Percentiles rank a stretch among this genome's conserved stretches.
These are phyloP conservation scores for Ibidorhyncha struthersii DNA, from an alignment of 2,113 vertebrate genomes.

Conservation along the genomic window DNA sequence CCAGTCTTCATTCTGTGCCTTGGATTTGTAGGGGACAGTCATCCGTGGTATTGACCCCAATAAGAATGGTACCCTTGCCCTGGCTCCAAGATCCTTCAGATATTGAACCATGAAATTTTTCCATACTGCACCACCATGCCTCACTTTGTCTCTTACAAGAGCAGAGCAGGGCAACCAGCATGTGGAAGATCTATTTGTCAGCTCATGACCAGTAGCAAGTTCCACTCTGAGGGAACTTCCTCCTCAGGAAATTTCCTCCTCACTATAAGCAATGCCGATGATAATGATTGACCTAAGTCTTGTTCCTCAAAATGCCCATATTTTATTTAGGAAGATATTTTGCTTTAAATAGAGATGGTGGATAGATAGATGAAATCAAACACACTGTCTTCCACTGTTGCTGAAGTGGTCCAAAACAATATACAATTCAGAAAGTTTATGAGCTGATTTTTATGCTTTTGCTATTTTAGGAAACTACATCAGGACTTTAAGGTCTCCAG, in stretches of 20 bases:
- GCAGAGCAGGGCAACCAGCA: not conserved
- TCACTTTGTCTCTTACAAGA: not conserved
- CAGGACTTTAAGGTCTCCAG: slow-evolving; percentile 81
- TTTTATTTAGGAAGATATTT: not conserved
- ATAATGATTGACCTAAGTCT: not conserved
- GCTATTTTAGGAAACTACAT: slow-evolving; percentile 82
- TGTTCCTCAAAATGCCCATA: not conserved
- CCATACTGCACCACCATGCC: not conserved
- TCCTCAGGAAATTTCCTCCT: not conserved
- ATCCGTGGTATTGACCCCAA: not conserved
- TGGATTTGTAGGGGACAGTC: not conserved
- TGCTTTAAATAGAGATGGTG: not conserved
- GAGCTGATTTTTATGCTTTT: not conserved
- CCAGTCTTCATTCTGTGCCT: not conserved
- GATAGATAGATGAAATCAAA: not conserved
- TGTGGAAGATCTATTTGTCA: not conserved
- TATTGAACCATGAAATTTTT: not conserved
- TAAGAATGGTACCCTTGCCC: not conserved
- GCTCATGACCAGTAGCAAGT: not conserved
- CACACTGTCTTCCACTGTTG: not conserved
- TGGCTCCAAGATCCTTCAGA: not conserved
- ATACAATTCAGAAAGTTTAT: not conserved
- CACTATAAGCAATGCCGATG: not conserved
- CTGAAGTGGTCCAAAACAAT: not conserved
- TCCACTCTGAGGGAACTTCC: not conserved